phyloP scores from a whole-genome alignment of 35 echinoderm and acorn worm species.

The Nesometra sesokonis region DNA sequence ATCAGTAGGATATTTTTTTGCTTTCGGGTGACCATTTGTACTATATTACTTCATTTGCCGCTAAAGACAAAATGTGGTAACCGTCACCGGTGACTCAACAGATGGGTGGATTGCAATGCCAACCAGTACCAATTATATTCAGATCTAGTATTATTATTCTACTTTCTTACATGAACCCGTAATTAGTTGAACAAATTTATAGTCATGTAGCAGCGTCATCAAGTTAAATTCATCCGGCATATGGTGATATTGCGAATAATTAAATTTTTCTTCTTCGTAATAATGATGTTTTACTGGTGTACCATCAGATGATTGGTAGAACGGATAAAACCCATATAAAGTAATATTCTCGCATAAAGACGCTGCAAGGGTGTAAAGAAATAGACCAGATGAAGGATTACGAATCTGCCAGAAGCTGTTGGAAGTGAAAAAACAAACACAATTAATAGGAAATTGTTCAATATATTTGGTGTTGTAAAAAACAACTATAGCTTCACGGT shows the following conservation, averaged over 20 bases:
- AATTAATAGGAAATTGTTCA: too few species aligned
- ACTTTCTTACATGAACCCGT: neutral
- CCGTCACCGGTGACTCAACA: too few species aligned
- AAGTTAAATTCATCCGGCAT: slow-evolving; percentile 22
- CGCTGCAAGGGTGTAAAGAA: slow-evolving; percentile 9
- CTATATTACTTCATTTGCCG: too few species aligned
- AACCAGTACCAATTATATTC: too few species aligned
- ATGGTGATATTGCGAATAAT: neutral
- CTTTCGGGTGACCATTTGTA: too few species aligned
- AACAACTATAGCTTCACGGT: too few species aligned
- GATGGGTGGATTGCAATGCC: too few species aligned
- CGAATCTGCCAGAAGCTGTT: neutral
- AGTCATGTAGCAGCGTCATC: neutral
- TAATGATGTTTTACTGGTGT: slow-evolving; percentile 9
- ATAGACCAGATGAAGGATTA: slow-evolving; percentile 9
- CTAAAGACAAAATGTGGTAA: too few species aligned
- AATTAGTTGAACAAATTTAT: neutral
- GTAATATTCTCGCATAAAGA: slow-evolving; percentile 5
- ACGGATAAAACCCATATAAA: slow-evolving; percentile 25
- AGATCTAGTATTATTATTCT: neutral
- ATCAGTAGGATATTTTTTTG: too few species aligned
- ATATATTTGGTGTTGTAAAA: too few species aligned
- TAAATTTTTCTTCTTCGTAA: slow-evolving; percentile 1
- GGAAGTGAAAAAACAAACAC: too few species aligned
- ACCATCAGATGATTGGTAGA: neutral